Conservation (phyloP, 2,797 vertebrate genomes). For the Crocodylus rhombifer region DNA sequence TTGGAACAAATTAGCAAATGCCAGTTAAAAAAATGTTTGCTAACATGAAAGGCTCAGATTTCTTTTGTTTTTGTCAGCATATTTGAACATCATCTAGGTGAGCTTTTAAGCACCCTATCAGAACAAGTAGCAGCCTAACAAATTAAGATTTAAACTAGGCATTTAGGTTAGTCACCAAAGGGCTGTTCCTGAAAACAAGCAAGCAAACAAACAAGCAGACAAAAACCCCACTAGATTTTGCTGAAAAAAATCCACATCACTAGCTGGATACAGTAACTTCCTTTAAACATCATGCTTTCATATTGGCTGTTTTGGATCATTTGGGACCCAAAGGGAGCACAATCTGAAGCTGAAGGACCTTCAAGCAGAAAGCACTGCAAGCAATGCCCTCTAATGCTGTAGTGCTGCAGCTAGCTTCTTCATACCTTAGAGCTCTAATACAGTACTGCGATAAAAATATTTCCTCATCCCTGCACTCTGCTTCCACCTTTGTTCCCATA, state of each 20-base stretch:
- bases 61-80: neutral
- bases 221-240: neutral
- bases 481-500: neutral
- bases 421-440: neutral
- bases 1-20: neutral
- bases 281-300: neutral
- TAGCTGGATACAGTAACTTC: neutral
- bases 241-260: neutral
- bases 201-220: neutral
- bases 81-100: neutral
- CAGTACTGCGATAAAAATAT: too few species aligned
- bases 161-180: neutral
- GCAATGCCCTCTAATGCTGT: neutral
- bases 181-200: neutral
- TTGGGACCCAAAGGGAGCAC: neutral
- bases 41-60: neutral
- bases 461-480: too few species aligned
- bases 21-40: neutral
- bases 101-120: neutral
- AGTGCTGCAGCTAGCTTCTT: neutral
- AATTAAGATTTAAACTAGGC: neutral
- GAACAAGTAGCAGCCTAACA: neutral
- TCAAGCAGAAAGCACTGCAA: neutral
- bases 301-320: rapidly evolving
- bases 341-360: neutral